Base-by-base conservation (phyloP, 2,888 invertebrate species). In the Agelastica alni region DNA sequence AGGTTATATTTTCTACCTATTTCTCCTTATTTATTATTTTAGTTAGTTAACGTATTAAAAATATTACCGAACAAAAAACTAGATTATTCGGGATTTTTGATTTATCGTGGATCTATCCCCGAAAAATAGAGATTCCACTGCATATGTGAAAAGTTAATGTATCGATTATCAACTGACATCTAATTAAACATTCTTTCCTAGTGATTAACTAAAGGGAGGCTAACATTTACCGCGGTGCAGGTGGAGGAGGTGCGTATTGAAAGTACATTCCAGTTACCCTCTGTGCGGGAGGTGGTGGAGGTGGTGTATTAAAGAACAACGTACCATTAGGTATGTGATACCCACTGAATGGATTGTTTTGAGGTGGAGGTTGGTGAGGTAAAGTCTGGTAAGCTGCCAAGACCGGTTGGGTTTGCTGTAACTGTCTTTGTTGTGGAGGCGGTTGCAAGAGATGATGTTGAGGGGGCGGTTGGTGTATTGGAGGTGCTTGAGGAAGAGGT, bases 281-380 rank as follows among this genome's bases (percentile, higher is more conserved):
- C 26, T 64, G 65, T 53, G 66, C 58, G 59, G 64, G 75, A 16
- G 69, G 66, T 7, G 71, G 72, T 3, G 75, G 72, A 7, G 75
- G 74, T 43, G 74, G 73, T 10, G 73, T 70, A 44, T 73, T 72
- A 61, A 74, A 76, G 57, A 75, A 72, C 55, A 75, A 58, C 5
- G 71, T 61, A 14, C 74, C 75, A 53, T 73, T 74, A 17, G 72
- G 66, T 59, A 75, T 59, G 51, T 66, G 71, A 62, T 69, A 74
- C 30, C 70, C 66, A 51, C 68, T 71, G 44, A 62, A 66, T 9
- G 60, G 43, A 44, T 41, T 46, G 12, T 36, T 18, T 26, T 51
- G 51, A 6, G 46, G 34, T 14, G 46, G 41, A 7, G 53, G 57
- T 12, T 52, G 56, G 5, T 43, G 49, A 31, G 47, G 13, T n/a